Base-by-base conservation (phyloP, 1,140 invertebrate species). In the Protaetia brevitarsis region DNA sequence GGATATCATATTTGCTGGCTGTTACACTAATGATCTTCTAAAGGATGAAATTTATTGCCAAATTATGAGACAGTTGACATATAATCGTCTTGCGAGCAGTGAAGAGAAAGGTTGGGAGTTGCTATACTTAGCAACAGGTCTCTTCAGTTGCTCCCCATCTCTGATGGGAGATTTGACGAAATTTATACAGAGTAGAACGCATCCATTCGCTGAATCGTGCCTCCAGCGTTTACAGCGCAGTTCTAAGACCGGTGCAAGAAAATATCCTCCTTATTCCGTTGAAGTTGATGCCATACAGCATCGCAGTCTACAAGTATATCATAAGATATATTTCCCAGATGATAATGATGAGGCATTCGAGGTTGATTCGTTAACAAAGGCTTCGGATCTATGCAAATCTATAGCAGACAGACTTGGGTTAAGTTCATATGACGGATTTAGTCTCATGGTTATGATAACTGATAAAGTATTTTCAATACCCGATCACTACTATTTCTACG, bases 251-350 rank as follows among this genome's bases (percentile, higher is more conserved):
- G 79, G 92, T 0, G 85, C 90, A 41, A 83, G 96, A 62, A 91
- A 94, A 77, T 94, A 93, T 80, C 88, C 95, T 7, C 95, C 95
- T 0, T 94, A 97, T 77, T 86, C 93, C 57, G 90, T 97, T 0
- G 96, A 98, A 84, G 91, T 97, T 2, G 95, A 97, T 82, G 94
- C 95, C 1, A 96, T 98, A 71, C 94, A 96, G 77, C 91, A 94
- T 73, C 90, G 93, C 76, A 96, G 91, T 69, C 92, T 94, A 72
- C 92, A 96, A 79, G 97, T 98, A 69, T 95, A 93, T 74, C 95
- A 98, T 77, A 96, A 95, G 76, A 82, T 88, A 11, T 96, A 95
- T 76, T 97, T 97, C 80, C 96, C 96, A 0, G 93, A 98, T 80
- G 92, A 94, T 72, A 90, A 91, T 0, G 92, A 96, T 74, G 93